Percentiles rank a stretch among this genome's conserved stretches.
Evolutionary conservation across 2,113 vertebrate species (phyloP).

Genomic region (Litocranius walleri): DNA sequence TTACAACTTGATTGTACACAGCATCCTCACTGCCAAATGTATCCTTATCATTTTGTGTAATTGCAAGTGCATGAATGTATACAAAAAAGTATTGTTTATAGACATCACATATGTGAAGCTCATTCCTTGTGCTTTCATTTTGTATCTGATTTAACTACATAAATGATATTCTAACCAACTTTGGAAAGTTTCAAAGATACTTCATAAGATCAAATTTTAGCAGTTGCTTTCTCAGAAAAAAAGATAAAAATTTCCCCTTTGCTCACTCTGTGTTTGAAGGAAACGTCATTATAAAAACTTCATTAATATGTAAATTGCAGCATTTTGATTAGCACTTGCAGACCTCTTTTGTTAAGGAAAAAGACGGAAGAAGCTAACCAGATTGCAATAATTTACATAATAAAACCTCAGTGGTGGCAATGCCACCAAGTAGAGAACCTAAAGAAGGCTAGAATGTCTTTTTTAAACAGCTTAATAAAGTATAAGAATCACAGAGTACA

Average conservation of each 20-base stretch:
- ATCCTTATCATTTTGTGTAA: slow-evolving; percentile 65
- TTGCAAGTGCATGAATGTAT: slow-evolving; percentile 46
- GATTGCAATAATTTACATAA: slow-evolving; percentile 87
- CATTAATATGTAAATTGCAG: slow-evolving; percentile 89
- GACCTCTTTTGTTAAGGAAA: slow-evolving; percentile 83
- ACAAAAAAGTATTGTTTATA: slow-evolving; percentile 59
- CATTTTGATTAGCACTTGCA: slow-evolving; percentile 87
- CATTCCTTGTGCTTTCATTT: background rate
- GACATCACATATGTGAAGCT: slow-evolving; percentile 30
- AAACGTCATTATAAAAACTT: slow-evolving; percentile 83
- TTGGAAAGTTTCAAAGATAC: slow-evolving; percentile 67
- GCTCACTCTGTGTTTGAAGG: slow-evolving; percentile 77
- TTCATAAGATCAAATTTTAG: slow-evolving; percentile 69
- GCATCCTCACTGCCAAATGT: slow-evolving; percentile 63
- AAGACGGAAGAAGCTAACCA: slow-evolving; percentile 83
- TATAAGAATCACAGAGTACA: slow-evolving; percentile 64
- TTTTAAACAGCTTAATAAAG: slow-evolving; percentile 73
- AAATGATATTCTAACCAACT: background rate
- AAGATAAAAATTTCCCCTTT: slow-evolving; percentile 74
- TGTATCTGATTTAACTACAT: slow-evolving; percentile 17
- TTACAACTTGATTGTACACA: slow-evolving; percentile 54
- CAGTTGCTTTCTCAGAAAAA: slow-evolving; percentile 67
- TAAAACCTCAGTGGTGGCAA: slow-evolving; percentile 82
- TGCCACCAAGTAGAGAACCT: slow-evolving; percentile 74
- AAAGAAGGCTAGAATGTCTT: slow-evolving; percentile 70